phyloP scores from a whole-genome alignment of 2,113 vertebrate genomes.

The Siniperca chuatsi region DNA sequence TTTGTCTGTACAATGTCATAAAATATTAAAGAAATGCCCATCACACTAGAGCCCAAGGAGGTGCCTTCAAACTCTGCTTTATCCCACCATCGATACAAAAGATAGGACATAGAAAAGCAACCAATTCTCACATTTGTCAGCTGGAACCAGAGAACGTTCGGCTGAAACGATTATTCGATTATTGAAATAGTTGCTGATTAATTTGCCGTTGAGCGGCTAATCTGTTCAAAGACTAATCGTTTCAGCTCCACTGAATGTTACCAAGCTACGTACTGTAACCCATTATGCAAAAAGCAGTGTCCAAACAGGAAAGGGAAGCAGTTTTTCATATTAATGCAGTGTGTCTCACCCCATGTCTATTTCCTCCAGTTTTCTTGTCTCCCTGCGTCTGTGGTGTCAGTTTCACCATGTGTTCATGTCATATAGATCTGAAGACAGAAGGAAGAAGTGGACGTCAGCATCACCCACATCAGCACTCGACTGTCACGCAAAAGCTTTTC shows the following conservation, averaged over 20 bases:
- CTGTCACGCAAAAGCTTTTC: neutral
- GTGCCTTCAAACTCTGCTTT: neutral
- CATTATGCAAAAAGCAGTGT: neutral
- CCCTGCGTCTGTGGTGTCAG: constrained; percentile 8
- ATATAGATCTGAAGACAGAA: constrained; percentile 25
- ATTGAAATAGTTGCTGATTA: neutral
- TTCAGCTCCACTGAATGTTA: neutral
- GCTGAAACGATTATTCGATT: too few species aligned
- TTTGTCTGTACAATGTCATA: neutral
- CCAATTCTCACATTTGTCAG: neutral
- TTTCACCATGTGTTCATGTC: constrained; percentile 24
- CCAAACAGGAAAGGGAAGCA: neutral
- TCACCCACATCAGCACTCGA: neutral
- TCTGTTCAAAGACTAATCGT: neutral
- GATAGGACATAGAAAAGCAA: neutral
- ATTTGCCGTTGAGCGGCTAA: neutral
- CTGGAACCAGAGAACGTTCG: neutral
- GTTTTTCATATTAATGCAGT: neutral
- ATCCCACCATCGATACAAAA: neutral
- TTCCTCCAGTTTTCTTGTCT: constrained; percentile 10
- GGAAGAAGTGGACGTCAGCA: neutral
- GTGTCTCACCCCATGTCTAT: constrained; percentile 54
- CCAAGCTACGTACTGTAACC: neutral
- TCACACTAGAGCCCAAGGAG: too few species aligned
- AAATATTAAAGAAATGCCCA: neutral